These are phyloP conservation scores for Litoditis marina DNA, from an alignment of 2,888 invertebrate species.

Conservation along the genomic window DNA sequence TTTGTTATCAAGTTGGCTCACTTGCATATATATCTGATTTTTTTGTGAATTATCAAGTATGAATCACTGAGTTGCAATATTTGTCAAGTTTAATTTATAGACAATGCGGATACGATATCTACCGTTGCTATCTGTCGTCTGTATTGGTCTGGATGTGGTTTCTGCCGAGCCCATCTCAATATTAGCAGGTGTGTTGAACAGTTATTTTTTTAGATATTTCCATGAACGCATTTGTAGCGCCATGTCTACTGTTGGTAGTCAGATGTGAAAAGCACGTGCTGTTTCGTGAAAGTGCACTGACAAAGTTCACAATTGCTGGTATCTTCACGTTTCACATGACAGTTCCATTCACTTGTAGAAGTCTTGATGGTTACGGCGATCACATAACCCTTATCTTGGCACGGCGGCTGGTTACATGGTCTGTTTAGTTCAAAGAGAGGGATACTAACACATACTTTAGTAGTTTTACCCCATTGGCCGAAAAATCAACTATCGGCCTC, in stretches of 20 bases:
- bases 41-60: background rate
- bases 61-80: background rate
- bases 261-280: too few species aligned
- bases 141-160: background rate
- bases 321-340: too few species aligned
- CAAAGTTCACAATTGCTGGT: constrained; percentile 9
- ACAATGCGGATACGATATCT: constrained; percentile 5
- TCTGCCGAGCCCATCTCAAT: constrained; percentile 1
- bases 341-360: too few species aligned
- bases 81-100: background rate
- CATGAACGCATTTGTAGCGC: background rate
- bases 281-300: too few species aligned
- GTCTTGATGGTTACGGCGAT: too few species aligned
- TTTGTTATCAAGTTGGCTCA: too few species aligned
- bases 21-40: background rate
- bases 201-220: background rate
- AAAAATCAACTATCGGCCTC: too few species aligned
- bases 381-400: too few species aligned
- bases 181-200: background rate
- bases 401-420: too few species aligned
- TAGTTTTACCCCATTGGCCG: too few species aligned
- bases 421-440: too few species aligned
- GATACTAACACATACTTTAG: too few species aligned
- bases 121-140: background rate
- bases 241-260: background rate